Evolutionary conservation across 2,888 invertebrate genomes (phyloP), one percentile per base, ranked within the genome.

Genomic region (Homarus gammarus): DNA sequence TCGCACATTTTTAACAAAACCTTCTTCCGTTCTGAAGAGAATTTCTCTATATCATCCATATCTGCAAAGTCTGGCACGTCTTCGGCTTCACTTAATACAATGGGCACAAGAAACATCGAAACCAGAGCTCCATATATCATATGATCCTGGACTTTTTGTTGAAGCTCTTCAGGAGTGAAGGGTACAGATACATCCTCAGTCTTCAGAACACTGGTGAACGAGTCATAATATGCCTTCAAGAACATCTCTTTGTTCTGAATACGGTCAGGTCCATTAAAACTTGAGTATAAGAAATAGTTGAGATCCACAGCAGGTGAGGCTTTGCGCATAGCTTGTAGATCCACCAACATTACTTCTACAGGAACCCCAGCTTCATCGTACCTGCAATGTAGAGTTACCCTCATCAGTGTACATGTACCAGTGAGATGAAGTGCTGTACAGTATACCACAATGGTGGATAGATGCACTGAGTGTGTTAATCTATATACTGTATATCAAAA

Each of bases 81-180:
- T 40, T n/a, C 87, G 2, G 22, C 61, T 36, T 83, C 68, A 12
- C 79, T 64, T 61, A 61, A n/a, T 10, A 77, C 83, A 2, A 77
- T 38, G 18, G 88, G 88, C 5, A 77, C 44, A 22, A 88, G 38
- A 18, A 83, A 64, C 49, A 88, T 68, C 15, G 40, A 61, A 1
- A 31, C 15, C 1, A 88, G 22, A 22, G 56, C 40, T 2, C 88
- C 88, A n/a, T 49, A 88, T 1, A 33, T 1, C 33, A 64, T n/a
- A 6, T 94, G 94, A 18, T 95, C 38, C 38, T 36, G 68, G 83
- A 44, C 83, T 44, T 89, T 84, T 5, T 38, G 36, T 3, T 33
- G 44, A 10, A 89, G 84, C 38, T 83, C 84, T 22, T 75, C 51
- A 12, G 38, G 12, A 3, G 68, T 78, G 79, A 84, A 89, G 8